Conservation (phyloP, 2,113 vertebrate species). For the Prionailurus viverrinus region DNA sequence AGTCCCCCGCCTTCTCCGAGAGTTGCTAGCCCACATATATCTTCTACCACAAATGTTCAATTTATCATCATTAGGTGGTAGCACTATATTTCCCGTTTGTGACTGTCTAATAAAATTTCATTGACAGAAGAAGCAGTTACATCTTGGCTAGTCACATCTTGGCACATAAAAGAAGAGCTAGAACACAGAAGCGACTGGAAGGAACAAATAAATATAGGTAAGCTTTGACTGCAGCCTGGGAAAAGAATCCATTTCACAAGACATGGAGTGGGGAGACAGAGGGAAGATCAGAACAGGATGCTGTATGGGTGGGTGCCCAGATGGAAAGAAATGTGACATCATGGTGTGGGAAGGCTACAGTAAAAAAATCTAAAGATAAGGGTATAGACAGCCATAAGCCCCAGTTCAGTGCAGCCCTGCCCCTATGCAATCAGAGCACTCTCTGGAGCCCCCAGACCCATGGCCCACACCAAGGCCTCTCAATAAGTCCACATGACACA, state of each 20-base stretch:
- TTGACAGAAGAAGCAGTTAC: background rate
- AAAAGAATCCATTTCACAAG: background rate
- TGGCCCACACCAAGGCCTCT: background rate
- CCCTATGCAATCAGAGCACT: background rate
- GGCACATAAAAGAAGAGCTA: background rate
- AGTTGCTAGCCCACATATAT: background rate
- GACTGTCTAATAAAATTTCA: background rate
- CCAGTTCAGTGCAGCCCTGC: background rate
- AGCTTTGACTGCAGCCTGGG: background rate
- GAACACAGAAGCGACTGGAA: background rate
- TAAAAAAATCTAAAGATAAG: background rate
- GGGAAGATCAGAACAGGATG: background rate
- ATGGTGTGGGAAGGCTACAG: background rate
- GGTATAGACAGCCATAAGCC: background rate
- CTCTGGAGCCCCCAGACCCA: background rate
- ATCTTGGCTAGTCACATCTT: background rate
- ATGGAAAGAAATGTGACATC: background rate
- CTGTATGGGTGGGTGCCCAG: background rate
- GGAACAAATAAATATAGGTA: background rate
- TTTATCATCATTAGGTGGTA: background rate
- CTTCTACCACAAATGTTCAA: background rate
- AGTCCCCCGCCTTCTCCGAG: background rate
- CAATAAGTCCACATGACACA: fast-evolving
- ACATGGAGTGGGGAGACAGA: background rate
- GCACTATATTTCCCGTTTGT: background rate